Conservation (phyloP, 30 jellyfish, hydroid and myxozoan species). For the Aurelia sp. region DNA sequence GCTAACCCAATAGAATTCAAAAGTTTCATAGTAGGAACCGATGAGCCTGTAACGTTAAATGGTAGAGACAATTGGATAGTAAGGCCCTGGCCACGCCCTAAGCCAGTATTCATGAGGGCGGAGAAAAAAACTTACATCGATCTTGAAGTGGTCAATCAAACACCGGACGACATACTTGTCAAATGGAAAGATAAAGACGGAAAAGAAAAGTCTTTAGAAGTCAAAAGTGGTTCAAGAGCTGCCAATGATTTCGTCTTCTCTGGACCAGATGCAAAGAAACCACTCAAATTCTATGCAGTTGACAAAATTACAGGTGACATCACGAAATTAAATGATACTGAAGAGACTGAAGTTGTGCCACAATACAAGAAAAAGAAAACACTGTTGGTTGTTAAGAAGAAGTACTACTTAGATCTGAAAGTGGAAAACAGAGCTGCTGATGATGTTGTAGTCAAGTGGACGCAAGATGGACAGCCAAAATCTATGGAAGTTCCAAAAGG, state of each 20-base stretch:
- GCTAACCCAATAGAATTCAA: conserved; percentile 11
- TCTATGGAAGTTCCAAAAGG: conserved; percentile 1
- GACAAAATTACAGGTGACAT: background rate
- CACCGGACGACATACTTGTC: conserved; percentile 36
- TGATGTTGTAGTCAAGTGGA: conserved; percentile 48
- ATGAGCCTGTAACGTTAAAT: conserved; percentile 36
- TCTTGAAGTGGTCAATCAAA: conserved; percentile 23
- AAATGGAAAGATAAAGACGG: conserved; percentile 21
- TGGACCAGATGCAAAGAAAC: conserved; percentile 55
- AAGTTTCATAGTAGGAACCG: conserved; percentile 23
- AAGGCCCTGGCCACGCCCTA: background rate
- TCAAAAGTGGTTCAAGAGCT: background rate
- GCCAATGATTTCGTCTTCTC: background rate
- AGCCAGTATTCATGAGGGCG: conserved; percentile 10
- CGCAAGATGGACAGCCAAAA: conserved; percentile 11
- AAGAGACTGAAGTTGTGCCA: conserved; percentile 26
- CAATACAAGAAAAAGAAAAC: background rate
- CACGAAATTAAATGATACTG: conserved; percentile 37
- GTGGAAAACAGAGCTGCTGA: conserved; percentile 8
- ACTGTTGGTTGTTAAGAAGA: conserved; percentile 17
- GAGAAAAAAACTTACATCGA: conserved; percentile 9
- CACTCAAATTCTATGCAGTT: conserved; percentile 23
- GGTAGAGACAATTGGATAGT: background rate
- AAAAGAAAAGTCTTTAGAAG: background rate
- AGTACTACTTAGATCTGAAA: conserved; percentile 8